Percentiles rank a stretch among this genome's conserved stretches.
Conservation (phyloP, 2,888 invertebrate species). For the Eudasyphora cyanicolor region DNA sequence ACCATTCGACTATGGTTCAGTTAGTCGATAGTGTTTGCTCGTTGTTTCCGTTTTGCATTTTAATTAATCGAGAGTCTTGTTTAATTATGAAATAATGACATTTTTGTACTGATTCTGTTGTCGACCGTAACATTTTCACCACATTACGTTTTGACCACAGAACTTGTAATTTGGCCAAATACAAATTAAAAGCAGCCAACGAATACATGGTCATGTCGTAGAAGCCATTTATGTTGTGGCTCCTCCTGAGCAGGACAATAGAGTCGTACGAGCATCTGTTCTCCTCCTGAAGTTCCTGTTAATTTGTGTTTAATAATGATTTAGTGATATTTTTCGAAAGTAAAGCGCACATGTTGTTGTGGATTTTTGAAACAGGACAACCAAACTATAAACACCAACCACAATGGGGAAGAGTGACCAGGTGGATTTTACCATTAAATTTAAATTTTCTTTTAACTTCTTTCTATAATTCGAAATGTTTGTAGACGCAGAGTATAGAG, state of each 20-base stretch:
- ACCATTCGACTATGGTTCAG: background rate
- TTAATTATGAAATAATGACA: slow-evolving; percentile 49
- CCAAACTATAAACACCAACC: slow-evolving; percentile 15
- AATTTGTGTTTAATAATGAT: slow-evolving; percentile 64
- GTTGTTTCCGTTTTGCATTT: slow-evolving; percentile 25
- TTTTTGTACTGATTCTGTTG: slow-evolving; percentile 9
- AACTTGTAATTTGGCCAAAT: slow-evolving; percentile 31
- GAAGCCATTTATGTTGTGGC: slow-evolving; percentile 17
- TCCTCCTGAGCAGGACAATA: background rate
- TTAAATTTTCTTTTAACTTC: no score
- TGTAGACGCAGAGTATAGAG: no score
- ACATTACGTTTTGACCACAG: slow-evolving; percentile 46
- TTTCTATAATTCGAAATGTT: no score
- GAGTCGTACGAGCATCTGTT: slow-evolving; percentile 19
- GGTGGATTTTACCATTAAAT: no score
- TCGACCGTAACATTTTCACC: slow-evolving; percentile 14
- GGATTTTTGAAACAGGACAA: slow-evolving; percentile 8
- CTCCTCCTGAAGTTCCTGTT: slow-evolving; percentile 54
- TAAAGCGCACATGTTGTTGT: slow-evolving; percentile 44
- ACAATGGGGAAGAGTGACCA: background rate
- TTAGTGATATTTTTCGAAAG: slow-evolving; percentile 37
- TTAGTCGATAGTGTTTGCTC: background rate
- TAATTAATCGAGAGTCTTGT: slow-evolving; percentile 42
- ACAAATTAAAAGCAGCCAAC: slow-evolving; percentile 6
- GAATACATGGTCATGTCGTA: slow-evolving; percentile 19